Base-by-base conservation (phyloP, 2,797 vertebrate species). In the Falco cherrug region DNA sequence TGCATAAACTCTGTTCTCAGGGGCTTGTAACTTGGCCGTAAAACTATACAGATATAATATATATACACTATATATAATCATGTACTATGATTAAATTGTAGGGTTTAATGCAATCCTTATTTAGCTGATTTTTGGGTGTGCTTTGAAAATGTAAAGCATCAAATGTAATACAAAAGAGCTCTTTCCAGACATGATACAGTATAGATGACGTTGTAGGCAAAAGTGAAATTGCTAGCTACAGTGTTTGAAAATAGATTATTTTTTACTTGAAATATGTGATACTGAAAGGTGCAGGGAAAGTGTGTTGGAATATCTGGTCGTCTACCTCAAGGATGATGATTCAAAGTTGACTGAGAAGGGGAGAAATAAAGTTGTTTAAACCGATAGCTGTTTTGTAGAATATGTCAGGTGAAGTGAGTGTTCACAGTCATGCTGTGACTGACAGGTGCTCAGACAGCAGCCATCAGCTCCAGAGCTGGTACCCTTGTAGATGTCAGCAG, bases 1-100 rank as follows among this genome's bases (percentile, higher is more conserved):
- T 95, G 89, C 93, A 77, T 96, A 88, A 95, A 95, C 81, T 92
- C 92, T 97, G 87, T 97, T 97, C 96, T 97, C 97, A 97, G 96
- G 96, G 97, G 96, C 84, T 95, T 96, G 69, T 94, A 95, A 87
- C 61, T 95, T 91, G 29, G 92, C 95, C 87, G 90, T 91, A 87
- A 93, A 92, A 96, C n/a, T 88, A 83, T 88, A 93, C 21, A 96
- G 68, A 87, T 64, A 79, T 47, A 25, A 53, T 69, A 96, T 84
- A 96, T 91, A 84, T 24, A 56, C 6, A 31, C 24, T 68, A 59
- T 84, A 92, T 92, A 54, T 84, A 94, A 85, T 65, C 75, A 45
- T 59, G 53, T 70, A 79, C 31, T 87, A 78, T 83, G 41, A 81
- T 88, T 90, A 74, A 90, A 15, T 71, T 80, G 70, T 97, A 90